Conservation (phyloP, 2,113 vertebrate genomes). For the Bubo scandiacus region DNA sequence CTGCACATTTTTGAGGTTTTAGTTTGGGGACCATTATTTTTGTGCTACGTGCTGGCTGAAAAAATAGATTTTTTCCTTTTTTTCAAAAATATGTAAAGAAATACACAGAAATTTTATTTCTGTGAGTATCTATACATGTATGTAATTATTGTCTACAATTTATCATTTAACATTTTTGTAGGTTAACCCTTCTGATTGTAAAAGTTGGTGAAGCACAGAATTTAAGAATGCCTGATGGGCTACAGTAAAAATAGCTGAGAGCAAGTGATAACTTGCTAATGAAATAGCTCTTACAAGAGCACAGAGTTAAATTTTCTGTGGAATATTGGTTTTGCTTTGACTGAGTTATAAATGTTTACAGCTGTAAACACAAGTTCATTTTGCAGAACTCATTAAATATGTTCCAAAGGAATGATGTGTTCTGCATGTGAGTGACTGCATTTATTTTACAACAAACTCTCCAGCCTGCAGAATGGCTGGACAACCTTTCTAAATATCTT, state of each 20-base stretch:
- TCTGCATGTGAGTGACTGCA: background rate
- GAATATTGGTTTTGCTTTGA: conserved; percentile 18
- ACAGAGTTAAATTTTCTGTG: background rate
- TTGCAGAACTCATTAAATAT: background rate
- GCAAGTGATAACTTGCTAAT: background rate
- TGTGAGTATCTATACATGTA: background rate
- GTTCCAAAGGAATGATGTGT: background rate
- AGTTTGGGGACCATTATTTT: background rate
- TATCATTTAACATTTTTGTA: background rate
- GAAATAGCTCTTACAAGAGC: background rate
- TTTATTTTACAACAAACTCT: background rate
- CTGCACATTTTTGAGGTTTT: background rate
- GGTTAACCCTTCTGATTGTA: background rate
- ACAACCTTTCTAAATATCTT: background rate
- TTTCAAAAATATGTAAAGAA: background rate
- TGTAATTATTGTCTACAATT: background rate
- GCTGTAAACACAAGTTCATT: background rate
- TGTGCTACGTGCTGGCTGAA: background rate
- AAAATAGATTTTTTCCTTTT: background rate
- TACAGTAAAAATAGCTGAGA: background rate
- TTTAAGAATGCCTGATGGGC: background rate
- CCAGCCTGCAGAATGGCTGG: background rate
- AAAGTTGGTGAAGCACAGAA: background rate
- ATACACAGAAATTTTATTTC: background rate
- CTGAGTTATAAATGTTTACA: background rate